Conservation (phyloP, 1,140 invertebrate species). For the Neodiprion virginianus region DNA sequence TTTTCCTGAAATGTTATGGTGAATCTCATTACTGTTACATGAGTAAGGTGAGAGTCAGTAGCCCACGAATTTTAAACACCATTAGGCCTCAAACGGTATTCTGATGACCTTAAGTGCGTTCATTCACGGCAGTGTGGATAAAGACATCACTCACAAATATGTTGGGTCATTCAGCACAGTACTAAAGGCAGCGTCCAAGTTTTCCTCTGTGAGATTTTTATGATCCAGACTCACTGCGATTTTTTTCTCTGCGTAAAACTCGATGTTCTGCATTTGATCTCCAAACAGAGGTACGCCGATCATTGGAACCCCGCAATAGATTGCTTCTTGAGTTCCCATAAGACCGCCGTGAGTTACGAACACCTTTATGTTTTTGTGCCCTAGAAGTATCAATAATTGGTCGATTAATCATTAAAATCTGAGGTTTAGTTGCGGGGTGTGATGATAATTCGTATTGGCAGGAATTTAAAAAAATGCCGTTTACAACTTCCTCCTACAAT, state of each 20-base stretch:
- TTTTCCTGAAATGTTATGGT: slow-evolving; percentile 40
- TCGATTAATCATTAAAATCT: not conserved
- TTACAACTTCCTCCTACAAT: not conserved
- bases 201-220: not conserved
- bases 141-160: not conserved
- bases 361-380: slow-evolving; percentile 48
- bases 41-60: not conserved
- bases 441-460: not conserved
- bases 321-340: slow-evolving; percentile 57
- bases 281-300: slow-evolving; percentile 57
- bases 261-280: slow-evolving; percentile 37
- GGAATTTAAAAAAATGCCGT: slow-evolving; percentile 12
- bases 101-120: not conserved
- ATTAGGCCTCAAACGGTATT: not conserved
- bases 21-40: slow-evolving; percentile 16
- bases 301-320: slow-evolving; percentile 60
- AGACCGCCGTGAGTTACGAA: slow-evolving; percentile 62
- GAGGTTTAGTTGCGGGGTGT: not conserved
- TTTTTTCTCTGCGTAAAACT: not conserved
- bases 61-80: not conserved
- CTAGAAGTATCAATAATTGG: slow-evolving; percentile 27
- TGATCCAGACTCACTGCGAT: not conserved
- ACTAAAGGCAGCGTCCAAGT: not conserved
- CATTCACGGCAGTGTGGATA: not conserved
- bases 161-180: not conserved